A percentile compares a stretch with the other conserved stretches of the same genome.
Evolutionary conservation across 2,113 vertebrate species (phyloP).

Genomic region (Oenanthe oenanthe): DNA sequence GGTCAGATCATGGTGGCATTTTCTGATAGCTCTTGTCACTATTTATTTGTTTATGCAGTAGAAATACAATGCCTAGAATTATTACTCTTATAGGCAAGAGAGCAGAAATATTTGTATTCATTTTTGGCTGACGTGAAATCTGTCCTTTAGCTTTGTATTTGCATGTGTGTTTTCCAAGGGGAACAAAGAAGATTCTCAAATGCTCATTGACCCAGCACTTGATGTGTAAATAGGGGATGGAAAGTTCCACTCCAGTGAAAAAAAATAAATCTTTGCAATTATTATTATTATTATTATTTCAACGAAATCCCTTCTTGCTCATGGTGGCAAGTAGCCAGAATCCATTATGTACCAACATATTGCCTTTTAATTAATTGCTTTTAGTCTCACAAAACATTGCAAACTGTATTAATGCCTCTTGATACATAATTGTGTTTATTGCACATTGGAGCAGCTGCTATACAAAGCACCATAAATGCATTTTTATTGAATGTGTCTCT

Average conservation of each 20-base stretch:
- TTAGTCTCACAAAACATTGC: not conserved
- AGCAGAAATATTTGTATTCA: not conserved
- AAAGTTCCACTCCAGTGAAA: not conserved
- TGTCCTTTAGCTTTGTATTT: not conserved
- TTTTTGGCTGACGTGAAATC: not conserved
- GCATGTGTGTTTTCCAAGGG: not conserved
- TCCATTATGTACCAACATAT: not conserved
- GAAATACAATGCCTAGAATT: not conserved
- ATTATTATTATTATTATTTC: not conserved
- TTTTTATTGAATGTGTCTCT: not conserved
- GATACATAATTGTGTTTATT: not conserved
- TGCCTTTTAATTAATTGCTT: slow-evolving; percentile 5
- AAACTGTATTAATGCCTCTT: not conserved
- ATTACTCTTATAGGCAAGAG: not conserved
- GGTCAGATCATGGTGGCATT: not conserved
- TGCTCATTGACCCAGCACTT: not conserved
- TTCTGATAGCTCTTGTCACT: not conserved
- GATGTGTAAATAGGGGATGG: not conserved
- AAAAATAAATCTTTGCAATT: not conserved
- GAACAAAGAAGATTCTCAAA: not conserved
- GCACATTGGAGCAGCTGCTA: not conserved
- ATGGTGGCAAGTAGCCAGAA: not conserved
- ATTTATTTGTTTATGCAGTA: not conserved
- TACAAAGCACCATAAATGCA: not conserved
- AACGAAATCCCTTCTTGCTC: not conserved